phyloP scores from a whole-genome alignment of 2,113 vertebrate species.

The Madoqua kirkii region DNA sequence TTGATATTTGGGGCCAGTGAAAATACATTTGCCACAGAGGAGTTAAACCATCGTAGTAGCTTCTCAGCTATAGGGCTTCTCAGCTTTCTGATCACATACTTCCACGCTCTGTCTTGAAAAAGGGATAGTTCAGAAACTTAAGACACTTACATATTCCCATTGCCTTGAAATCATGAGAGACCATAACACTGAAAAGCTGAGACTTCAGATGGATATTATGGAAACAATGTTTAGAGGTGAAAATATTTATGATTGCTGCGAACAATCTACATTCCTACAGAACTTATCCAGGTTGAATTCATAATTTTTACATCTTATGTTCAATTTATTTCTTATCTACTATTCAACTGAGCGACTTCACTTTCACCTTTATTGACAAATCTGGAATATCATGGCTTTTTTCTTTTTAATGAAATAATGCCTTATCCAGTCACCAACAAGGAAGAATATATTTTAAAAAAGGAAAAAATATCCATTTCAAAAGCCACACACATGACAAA shows the following conservation, averaged over 20 bases:
- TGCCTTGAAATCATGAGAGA: not conserved
- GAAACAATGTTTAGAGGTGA: not conserved
- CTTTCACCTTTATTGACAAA: not conserved
- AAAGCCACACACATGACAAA: not conserved
- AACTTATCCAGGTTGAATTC: not conserved
- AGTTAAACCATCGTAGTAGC: not conserved
- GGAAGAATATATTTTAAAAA: not conserved
- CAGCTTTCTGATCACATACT: not conserved
- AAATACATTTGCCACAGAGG: not conserved
- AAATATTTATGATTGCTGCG: not conserved
- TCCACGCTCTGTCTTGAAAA: not conserved
- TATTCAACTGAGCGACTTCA: not conserved
- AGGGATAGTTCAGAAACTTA: not conserved
- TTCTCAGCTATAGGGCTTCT: not conserved
- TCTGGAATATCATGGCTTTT: not conserved
- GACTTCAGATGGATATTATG: not conserved
- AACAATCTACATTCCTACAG: not conserved
- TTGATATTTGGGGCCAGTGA: not conserved
- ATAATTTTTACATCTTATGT: not conserved
- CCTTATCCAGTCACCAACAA: not conserved
- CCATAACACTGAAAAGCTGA: not conserved
- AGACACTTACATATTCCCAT: not conserved
- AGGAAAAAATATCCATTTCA: not conserved
- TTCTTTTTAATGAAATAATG: not conserved
- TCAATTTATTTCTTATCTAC: not conserved